Evolutionary conservation across 2,113 vertebrate species (phyloP).

Genomic region (Asarcornis scutulata): DNA sequence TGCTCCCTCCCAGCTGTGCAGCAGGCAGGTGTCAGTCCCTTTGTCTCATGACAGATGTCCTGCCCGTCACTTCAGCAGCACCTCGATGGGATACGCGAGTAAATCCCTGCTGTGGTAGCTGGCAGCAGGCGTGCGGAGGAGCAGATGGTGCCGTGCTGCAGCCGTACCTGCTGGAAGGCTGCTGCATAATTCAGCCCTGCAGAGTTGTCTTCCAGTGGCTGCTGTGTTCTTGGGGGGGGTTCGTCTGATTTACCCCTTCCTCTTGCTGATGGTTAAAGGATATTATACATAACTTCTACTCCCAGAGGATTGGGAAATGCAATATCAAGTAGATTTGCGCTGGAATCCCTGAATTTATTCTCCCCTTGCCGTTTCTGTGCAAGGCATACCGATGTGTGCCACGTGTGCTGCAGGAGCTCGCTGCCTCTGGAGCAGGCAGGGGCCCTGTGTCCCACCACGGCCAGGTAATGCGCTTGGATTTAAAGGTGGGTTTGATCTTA

Average conservation of each 20-base stretch:
- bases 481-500: not conserved
- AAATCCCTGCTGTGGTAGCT: not conserved
- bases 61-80: not conserved
- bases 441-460: not conserved
- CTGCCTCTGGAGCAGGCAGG: not conserved
- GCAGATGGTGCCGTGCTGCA: conserved; percentile 57
- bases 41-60: not conserved
- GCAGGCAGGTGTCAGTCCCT: not conserved
- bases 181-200: not conserved
- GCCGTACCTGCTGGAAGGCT: not conserved
- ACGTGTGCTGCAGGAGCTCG: not conserved
- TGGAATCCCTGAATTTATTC: not conserved
- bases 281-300: not conserved
- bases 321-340: not conserved
- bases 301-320: not conserved
- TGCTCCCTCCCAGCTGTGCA: not conserved
- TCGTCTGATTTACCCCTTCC: not conserved
- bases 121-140: conserved; percentile 18
- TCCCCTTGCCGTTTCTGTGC: not conserved
- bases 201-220: not conserved
- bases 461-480: not conserved
- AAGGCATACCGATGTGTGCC: not conserved
- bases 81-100: not conserved
- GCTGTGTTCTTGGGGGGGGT: not conserved
- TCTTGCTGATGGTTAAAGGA: not conserved